Evolutionary conservation across 2,888 invertebrate genomes (phyloP).

Genomic region (Lypha dubia): DNA sequence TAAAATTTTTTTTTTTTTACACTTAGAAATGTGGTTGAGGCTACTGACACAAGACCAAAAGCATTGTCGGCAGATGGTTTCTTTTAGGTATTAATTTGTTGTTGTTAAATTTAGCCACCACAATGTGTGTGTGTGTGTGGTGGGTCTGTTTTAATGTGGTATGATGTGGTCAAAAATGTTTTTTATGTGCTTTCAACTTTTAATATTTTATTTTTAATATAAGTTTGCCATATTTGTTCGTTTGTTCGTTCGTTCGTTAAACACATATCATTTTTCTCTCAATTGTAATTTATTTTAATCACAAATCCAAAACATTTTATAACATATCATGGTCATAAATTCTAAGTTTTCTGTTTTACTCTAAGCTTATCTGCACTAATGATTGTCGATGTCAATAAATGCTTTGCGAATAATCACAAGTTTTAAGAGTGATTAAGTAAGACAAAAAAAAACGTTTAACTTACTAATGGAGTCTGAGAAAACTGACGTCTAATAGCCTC

Average conservation of each 20-base stretch:
- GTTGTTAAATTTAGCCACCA: slow-evolving; percentile 32
- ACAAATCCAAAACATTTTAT: slow-evolving; percentile 19
- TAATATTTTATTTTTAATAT: slow-evolving; percentile 35
- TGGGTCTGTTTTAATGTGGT: slow-evolving; percentile 50
- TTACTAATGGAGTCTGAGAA: neutral
- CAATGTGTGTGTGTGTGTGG: slow-evolving; percentile 26
- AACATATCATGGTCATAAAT: slow-evolving; percentile 38
- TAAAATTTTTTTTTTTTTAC: too few relatives aligned
- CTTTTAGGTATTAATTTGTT: slow-evolving; percentile 81
- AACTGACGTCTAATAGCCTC: neutral
- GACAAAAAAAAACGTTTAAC: neutral
- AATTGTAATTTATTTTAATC: slow-evolving; percentile 32
- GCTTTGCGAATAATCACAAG: slow-evolving; percentile 15
- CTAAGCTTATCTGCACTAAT: slow-evolving; percentile 20
- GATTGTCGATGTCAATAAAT: slow-evolving; percentile 15
- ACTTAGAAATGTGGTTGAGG: slow-evolving; percentile 82
- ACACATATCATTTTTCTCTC: slow-evolving; percentile 5
- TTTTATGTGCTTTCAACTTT: slow-evolving; percentile 45
- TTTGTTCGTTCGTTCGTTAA: slow-evolving; percentile 1
- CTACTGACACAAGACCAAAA: slow-evolving; percentile 83
- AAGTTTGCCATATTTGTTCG: slow-evolving; percentile 2
- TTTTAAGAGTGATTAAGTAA: neutral
- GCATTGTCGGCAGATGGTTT: slow-evolving; percentile 83
- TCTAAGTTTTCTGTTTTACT: slow-evolving; percentile 4
- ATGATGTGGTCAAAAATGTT: slow-evolving; percentile 50